Percentiles rank a stretch among this genome's conserved stretches.
Conservation (phyloP, 2,113 vertebrate genomes). For the Gallinago jamesoni region DNA sequence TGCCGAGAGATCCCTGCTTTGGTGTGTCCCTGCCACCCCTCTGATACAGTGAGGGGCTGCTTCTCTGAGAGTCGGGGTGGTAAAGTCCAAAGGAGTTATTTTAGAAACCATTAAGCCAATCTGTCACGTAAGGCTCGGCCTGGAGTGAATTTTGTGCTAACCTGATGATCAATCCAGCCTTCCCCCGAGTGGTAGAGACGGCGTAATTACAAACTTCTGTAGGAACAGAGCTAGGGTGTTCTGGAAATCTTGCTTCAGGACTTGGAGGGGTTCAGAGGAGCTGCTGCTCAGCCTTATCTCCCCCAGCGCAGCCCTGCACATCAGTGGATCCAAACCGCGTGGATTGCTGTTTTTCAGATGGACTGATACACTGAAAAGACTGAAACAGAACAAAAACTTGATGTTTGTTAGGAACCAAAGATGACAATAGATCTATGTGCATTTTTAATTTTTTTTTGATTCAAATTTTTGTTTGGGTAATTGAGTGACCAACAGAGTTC, state of each 20-base stretch:
- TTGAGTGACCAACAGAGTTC: neutral
- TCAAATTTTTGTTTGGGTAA: neutral
- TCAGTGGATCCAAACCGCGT: neutral
- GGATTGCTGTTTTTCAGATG: neutral
- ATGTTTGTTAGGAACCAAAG: neutral
- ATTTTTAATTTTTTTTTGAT: neutral
- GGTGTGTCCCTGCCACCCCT: neutral
- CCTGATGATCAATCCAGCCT: neutral
- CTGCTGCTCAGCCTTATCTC: neutral
- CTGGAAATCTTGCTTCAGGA: neutral
- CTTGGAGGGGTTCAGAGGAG: neutral
- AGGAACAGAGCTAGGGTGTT: neutral
- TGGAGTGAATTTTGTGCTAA: slow-evolving; percentile 4
- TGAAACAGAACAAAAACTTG: neutral
- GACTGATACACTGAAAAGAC: neutral
- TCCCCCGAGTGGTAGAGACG: neutral
- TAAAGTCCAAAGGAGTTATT: neutral
- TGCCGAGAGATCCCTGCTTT: neutral
- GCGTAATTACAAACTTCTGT: neutral
- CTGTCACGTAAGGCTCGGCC: neutral
- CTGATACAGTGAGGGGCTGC: neutral
- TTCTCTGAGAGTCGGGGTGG: neutral
- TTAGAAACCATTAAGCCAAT: neutral
- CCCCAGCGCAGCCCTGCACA: neutral
- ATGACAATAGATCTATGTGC: neutral